Percentiles rank a stretch among this genome's conserved stretches.
phyloP scores from a whole-genome alignment of 2,113 vertebrate species.

The Chionomys nivalis region DNA sequence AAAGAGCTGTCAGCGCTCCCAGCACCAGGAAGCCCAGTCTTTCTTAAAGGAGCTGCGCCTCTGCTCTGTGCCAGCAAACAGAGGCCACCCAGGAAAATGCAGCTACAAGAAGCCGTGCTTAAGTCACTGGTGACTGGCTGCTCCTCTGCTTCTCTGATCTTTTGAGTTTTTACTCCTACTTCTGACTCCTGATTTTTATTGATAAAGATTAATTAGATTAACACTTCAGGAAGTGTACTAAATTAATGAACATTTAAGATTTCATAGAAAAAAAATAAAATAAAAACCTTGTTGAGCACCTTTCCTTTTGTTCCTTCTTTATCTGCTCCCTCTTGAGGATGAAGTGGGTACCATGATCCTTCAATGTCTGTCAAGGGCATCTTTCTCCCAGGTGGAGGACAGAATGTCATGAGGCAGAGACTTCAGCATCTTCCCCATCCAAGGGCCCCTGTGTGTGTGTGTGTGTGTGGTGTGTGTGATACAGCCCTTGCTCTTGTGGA shows the following conservation, averaged over 20 bases:
- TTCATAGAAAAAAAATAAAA: slow-evolving; percentile 15
- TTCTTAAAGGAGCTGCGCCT: too few species aligned
- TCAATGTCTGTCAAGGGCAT: slow-evolving; percentile 28
- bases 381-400: slow-evolving; percentile 57
- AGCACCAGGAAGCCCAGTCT: too few species aligned
- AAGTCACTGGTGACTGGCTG: too few species aligned
- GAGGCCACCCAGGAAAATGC: too few species aligned
- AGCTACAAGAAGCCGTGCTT: too few species aligned
- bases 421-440: slow-evolving; percentile 16
- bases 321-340: not conserved
- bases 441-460: not conserved
- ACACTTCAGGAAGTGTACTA: not conserved
- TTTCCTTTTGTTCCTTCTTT: slow-evolving; percentile 1
- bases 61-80: too few species aligned
- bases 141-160: too few species aligned
- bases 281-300: not conserved
- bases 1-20: too few species aligned
- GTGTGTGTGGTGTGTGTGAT: too few species aligned
- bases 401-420: slow-evolving; percentile 50
- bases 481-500: not conserved
- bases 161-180: too few species aligned
- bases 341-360: not conserved
- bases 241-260: not conserved
- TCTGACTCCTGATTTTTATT: too few species aligned
- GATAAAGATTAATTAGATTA: too few species aligned